Evolutionary conservation across 2,888 invertebrate genomes (phyloP), one percentile per base, ranked within the genome.

Genomic region (Lepidocyrtoides sp.): DNA sequence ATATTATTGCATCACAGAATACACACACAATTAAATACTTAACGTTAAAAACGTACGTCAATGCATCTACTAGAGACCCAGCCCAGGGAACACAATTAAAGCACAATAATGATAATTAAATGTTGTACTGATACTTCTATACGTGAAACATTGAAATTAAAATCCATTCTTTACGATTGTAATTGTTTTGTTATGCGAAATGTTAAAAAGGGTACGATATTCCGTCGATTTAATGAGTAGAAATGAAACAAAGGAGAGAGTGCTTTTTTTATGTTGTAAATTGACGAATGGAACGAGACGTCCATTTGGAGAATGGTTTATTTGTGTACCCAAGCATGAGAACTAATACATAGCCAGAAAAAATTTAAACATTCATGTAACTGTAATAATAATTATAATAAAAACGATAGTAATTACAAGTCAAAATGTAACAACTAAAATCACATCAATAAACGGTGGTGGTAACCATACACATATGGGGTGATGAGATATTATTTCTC

Each of bases 1-100:
- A n/a, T n/a, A n/a, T n/a, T n/a, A 26, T n/a, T 26, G 63, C 63
- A 63, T 63, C 14, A n/a, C 60, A 63, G 2, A 63, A n/a, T 14
- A 63, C 23, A 63, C 63, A 63, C 29, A 63, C 14, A 63, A 26
- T 29, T 7, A 48, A 14, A 14, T 60, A 26, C 23, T n/a, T n/a
- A 26, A 14, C 17, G n/a, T n/a, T n/a, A n/a, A n/a, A n/a, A n/a
- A n/a, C n/a, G n/a, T n/a, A n/a, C n/a, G n/a, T n/a, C n/a, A 2
- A 23, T 60, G 26, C 60, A 60, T 23, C 10, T 60, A 10, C 26
- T 5, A 60, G 60, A 60, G 4, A 23, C 60, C 20, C 23, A 63
- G 60, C n/a, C 26, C 26, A 26, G 26, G 26, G 60, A 60, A 23
- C 26, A 63, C 63, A 63, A 63, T 63, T 8, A 63, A 63, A 57